Evolutionary conservation across 1,140 invertebrate species (phyloP).

Genomic region (Scaptomyza montana): DNA sequence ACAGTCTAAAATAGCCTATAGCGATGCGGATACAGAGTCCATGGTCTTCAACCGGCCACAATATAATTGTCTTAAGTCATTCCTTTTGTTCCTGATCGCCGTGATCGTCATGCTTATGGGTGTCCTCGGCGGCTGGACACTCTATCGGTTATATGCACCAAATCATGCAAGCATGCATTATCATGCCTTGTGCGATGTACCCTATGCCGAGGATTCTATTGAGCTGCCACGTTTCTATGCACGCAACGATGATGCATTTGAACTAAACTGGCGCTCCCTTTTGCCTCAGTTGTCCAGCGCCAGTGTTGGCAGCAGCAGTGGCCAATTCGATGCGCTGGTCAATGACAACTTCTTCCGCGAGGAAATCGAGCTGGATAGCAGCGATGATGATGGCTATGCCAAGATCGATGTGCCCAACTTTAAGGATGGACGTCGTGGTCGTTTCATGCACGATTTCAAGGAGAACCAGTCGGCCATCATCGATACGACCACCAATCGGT

Average conservation of each 20-base stretch:
- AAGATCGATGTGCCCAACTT: constrained; percentile 93
- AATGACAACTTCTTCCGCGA: constrained; percentile 88
- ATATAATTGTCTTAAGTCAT: constrained; percentile 86
- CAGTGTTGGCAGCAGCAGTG: constrained; percentile 9
- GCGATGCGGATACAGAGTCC: constrained; percentile 82
- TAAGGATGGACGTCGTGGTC: constrained; percentile 89
- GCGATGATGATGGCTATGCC: constrained; percentile 87
- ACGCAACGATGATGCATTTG: constrained; percentile 67
- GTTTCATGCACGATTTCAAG: constrained; percentile 95
- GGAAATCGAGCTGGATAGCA: constrained; percentile 90
- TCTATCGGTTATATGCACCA: constrained; percentile 90
- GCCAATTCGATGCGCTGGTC: constrained; percentile 32
- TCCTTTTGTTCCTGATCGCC: constrained; percentile 89
- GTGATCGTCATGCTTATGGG: constrained; percentile 90
- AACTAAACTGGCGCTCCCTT: constrained; percentile 68
- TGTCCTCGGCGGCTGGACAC: constrained; percentile 89
- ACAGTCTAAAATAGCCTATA: constrained; percentile 66
- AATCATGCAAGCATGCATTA: constrained; percentile 86
- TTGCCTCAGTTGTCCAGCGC: constrained; percentile 52
- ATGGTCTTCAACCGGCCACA: constrained; percentile 85
- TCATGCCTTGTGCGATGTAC: constrained; percentile 88
- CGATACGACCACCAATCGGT: constrained; percentile 89
- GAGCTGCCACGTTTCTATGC: constrained; percentile 76
- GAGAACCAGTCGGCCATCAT: constrained; percentile 92
- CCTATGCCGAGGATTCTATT: constrained; percentile 84